Conservation (phyloP, 2,113 vertebrate species). For the Catharus minimus region DNA sequence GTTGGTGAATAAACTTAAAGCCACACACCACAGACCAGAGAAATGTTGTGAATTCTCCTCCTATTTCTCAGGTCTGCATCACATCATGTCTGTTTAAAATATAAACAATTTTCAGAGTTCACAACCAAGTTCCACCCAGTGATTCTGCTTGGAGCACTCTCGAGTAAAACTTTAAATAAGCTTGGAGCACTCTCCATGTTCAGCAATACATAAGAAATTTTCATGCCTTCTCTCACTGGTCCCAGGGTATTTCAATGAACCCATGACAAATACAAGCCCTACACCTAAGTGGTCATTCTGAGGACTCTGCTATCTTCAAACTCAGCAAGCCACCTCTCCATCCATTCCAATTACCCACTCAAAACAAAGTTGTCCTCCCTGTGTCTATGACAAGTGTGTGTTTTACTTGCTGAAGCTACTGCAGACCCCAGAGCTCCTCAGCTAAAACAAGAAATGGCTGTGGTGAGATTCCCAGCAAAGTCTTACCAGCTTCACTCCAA, state of each 20-base stretch:
- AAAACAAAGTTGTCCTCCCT: background rate
- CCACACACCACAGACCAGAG: background rate
- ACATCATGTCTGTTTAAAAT: background rate
- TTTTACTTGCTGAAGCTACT: background rate
- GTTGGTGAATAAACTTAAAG: background rate
- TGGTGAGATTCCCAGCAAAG: background rate
- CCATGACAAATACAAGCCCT: background rate
- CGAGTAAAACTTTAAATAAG: background rate
- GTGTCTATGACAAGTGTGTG: fast-evolving
- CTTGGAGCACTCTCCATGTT: background rate
- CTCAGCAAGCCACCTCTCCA: background rate
- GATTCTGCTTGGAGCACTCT: background rate
- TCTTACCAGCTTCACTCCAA: background rate
- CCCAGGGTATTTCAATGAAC: background rate
- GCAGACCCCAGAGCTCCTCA: background rate
- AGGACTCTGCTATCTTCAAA: background rate
- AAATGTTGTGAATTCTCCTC: background rate
- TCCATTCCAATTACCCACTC: background rate
- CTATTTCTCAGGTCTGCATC: background rate
- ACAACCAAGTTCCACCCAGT: background rate
- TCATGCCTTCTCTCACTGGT: background rate
- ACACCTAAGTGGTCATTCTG: background rate
- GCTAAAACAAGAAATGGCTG: background rate
- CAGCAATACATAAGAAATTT: background rate
- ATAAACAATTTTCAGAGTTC: background rate